Base-by-base conservation (phyloP, 2,888 invertebrate genomes). In the Melipona beecheii region DNA sequence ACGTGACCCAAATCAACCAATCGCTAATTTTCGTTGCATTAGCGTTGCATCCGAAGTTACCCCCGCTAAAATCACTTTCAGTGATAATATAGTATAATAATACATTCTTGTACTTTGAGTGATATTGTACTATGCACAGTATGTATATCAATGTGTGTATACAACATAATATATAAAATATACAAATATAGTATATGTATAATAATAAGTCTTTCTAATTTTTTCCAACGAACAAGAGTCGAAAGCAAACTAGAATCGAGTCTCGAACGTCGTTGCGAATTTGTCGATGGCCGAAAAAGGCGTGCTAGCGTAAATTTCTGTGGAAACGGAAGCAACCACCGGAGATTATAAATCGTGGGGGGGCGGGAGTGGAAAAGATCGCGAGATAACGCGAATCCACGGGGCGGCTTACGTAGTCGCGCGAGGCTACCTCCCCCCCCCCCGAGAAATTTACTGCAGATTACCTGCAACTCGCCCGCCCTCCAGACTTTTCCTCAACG, bases 361-460 rank as follows among this genome's bases (percentile, higher is more conserved):
- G 19, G 19, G 21, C 1, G 52, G 5, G 52, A 6, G 21, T 6
- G 6, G 9, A 2, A 19, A 52, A 81, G 83, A 80, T 81, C 69
- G 80, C 77, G 77, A 76, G 74, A 82, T 80, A 85, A 85, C 82
- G 85, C 78, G 78, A 70, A 83, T 80, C 75, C 74, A 72, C 15
- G 69, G 72, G 66, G 66, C 60, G 73, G 77, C 75, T 78, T 80
- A 77, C 66, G 24, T 71, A 56, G 70, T 62, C 52, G 66, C 27
- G 62, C 21, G 31, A 15, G 65, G 56, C 56, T 79, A 74, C 70
- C 80, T 27, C 6, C 19, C 72, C 17, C 56, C 9, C 17, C 62
- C 9, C 17, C 31, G 43, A 66, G 75, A 81, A 86, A 86, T 86
- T 86, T 86, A 87, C 86, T 87, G 86, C 86, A 86, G 85, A 86